Conservation (phyloP, 92 coral and sea anemone genomes). For the Palythoa heliodiscus region DNA sequence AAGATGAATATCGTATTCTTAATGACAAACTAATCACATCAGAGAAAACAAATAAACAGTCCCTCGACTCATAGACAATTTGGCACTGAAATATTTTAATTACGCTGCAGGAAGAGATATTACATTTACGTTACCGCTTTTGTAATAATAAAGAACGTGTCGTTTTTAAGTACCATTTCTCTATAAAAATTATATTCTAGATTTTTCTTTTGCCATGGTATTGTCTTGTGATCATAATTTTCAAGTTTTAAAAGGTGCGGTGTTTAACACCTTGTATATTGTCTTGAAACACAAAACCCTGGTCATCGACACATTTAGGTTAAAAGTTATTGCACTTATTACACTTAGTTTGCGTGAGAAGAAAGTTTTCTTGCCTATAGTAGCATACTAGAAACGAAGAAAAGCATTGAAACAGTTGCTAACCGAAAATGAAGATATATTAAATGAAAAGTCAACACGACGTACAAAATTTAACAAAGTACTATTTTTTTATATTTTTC, state of each 20-base stretch:
- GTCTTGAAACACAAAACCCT: conserved; percentile 21
- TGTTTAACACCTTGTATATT: conserved; percentile 42
- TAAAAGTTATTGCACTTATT: conserved; percentile 15
- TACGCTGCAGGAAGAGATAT: neutral
- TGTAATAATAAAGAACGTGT: neutral
- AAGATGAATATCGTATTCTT: neutral
- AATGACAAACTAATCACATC: neutral
- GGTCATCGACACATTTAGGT: conserved; percentile 8
- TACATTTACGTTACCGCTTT: neutral
- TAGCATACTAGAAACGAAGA: neutral
- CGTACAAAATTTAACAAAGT: no score
- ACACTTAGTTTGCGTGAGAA: conserved; percentile 7
- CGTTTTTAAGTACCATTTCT: neutral
- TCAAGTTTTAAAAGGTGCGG: neutral
- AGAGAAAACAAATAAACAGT: neutral
- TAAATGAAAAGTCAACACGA: neutral
- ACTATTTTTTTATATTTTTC: neutral
- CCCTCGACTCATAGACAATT: neutral
- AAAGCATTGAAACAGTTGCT: neutral
- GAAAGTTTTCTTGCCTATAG: neutral
- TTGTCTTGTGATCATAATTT: neutral
- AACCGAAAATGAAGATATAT: neutral
- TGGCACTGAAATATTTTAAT: neutral
- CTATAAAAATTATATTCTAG: neutral
- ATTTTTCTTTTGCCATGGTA: neutral